phyloP scores from a whole-genome alignment of 2,113 vertebrate species.

The Nothobranchius furzeri region DNA sequence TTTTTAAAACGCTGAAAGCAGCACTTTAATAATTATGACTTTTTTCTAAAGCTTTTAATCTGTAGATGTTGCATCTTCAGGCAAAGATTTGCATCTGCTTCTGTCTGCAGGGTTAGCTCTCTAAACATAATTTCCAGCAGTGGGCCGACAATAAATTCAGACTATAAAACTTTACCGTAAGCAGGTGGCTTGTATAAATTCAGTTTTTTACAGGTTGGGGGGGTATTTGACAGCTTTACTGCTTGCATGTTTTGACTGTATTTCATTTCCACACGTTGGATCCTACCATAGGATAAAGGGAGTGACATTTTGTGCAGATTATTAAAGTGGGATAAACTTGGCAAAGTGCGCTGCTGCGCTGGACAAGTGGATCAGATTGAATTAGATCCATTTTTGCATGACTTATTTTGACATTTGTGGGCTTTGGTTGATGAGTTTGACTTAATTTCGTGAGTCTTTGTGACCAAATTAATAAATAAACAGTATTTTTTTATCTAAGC shows the following conservation, averaged over 20 bases:
- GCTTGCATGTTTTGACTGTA: neutral
- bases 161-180: constrained; percentile 53
- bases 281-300: neutral
- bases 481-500: no score
- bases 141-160: constrained; percentile 50
- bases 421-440: neutral
- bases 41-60: constrained; percentile 36
- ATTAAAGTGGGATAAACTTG: constrained; percentile 12
- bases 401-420: neutral
- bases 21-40: constrained; percentile 28
- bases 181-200: constrained; percentile 60
- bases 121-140: constrained; percentile 47
- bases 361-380: neutral
- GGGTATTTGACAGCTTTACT: neutral
- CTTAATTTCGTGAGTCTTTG: neutral
- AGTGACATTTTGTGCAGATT: neutral
- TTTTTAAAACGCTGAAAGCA: constrained; percentile 35
- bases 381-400: neutral
- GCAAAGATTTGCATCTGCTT: constrained; percentile 43
- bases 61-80: constrained; percentile 57
- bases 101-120: constrained; percentile 29
- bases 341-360: neutral
- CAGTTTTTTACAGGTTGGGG: constrained; percentile 1
- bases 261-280: neutral
- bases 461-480: neutral